Evolutionary conservation across 2,888 invertebrate species (phyloP), one percentile per base, ranked within the genome.

Genomic region (Cosmia pyralina): DNA sequence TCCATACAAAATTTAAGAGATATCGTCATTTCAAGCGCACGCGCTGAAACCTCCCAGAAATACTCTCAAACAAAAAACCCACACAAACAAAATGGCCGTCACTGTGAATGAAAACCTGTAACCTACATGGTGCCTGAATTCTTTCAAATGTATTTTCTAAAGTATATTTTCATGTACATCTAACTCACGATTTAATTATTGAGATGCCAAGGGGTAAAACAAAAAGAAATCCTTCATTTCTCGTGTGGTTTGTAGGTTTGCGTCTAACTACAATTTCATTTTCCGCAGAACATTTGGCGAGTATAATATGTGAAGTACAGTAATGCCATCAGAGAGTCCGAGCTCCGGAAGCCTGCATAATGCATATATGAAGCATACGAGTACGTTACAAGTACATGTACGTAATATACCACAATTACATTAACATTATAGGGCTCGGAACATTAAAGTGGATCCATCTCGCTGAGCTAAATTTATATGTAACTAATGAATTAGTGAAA

Each of bases 281-380:
- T 84, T 55, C 62, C 75, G 58, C 72, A 69, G 67, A 81, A 64
- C 75, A 79, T 82, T 85, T 72, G 60, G 79, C 52, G 63, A 57
- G 78, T 77, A 72, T 76, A 75, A 69, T 80, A 83, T 75, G 76
- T 70, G 79, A 65, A 79, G 78, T 84, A 83, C 77, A 73, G 85
- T 87, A 88, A 88, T 86, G 85, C 82, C 84, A 86, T 84, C 85
- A 88, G 74, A 87, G 74, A 85, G 84, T 76, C 84, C 83, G 82
- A 72, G 76, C 86, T 76, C 84, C 86, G 87, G 88, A 87, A 88
- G 82, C 84, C 72, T 88, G 88, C 88, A 88, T 88, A 87, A 89
- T 88, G 89, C 83, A 88, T 87, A 82, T 82, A 87, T 83, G 80
- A 87, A 85, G 78, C 85, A 82, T 79, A 82, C 83, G 82, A 82